These are phyloP conservation scores for Limnephilus lunatus DNA, from an alignment of 2,888 invertebrate genomes.

Conservation along the genomic window DNA sequence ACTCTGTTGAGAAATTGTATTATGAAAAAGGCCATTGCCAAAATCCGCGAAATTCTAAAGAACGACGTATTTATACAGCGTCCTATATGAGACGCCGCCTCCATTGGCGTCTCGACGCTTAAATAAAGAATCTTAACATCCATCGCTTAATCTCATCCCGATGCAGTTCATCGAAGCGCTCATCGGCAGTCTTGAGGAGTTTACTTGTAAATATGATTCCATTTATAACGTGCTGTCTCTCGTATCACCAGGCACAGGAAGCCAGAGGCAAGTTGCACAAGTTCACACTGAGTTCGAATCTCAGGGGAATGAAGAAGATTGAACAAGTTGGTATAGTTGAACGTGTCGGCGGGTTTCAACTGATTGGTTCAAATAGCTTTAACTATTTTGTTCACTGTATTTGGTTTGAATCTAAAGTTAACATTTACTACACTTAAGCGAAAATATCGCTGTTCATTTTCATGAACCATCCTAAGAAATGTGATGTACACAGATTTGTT, in stretches of 20 bases:
- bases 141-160: not conserved
- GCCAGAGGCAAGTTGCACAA: not conserved
- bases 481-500: no score
- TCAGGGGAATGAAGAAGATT: not conserved
- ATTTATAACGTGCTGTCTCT: not conserved
- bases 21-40: not conserved
- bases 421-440: not conserved
- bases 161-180: not conserved
- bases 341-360: constrained; percentile 1
- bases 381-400: not conserved
- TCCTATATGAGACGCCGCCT: not conserved
- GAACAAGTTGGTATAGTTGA: not conserved
- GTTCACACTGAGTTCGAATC: not conserved
- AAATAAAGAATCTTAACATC: not conserved
- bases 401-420: not conserved
- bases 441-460: no score
- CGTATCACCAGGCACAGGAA: not conserved
- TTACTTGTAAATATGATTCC: not conserved
- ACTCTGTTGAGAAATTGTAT: no score
- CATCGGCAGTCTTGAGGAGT: not conserved
- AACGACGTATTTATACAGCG: not conserved
- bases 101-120: not conserved
- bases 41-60: not conserved
- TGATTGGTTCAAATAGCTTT: constrained; percentile 1
- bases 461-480: no score